Evolutionary conservation across 2,797 vertebrate genomes (phyloP).

Genomic region (Pipistrellus nathusii): DNA sequence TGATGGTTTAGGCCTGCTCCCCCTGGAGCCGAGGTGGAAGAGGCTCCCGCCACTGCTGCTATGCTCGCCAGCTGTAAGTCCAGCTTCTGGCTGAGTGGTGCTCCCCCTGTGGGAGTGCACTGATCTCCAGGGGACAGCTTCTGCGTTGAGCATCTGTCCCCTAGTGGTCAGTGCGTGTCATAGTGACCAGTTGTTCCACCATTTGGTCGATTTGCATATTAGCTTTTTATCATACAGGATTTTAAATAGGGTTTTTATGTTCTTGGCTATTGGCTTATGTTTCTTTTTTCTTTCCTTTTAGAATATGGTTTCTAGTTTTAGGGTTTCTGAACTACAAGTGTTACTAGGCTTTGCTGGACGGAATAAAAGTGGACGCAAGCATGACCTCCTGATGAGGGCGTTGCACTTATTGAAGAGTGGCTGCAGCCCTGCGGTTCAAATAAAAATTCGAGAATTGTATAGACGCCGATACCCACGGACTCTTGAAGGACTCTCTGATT

Average conservation of each 20-base stretch:
- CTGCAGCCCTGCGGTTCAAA: slow-evolving; percentile 93
- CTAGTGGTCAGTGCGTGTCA: too few species aligned
- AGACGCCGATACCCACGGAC: slow-evolving; percentile 90
- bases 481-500: slow-evolving; percentile 89
- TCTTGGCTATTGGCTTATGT: slow-evolving; percentile 60
- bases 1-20: too few species aligned
- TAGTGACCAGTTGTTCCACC: too few species aligned
- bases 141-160: too few species aligned
- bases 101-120: too few species aligned
- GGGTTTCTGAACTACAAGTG: slow-evolving; percentile 94
- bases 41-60: too few species aligned
- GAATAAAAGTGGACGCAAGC: slow-evolving; percentile 93
- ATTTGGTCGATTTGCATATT: too few species aligned
- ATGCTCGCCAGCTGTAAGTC: too few species aligned
- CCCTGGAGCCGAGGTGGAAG: too few species aligned
- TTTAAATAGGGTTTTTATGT: slow-evolving; percentile 46
- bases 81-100: too few species aligned
- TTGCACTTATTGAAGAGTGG: slow-evolving; percentile 92
- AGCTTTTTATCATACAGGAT: not conserved
- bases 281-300: slow-evolving; percentile 80
- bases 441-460: slow-evolving; percentile 92
- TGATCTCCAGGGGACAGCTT: too few species aligned
- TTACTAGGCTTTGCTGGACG: slow-evolving; percentile 93
- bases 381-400: slow-evolving; percentile 93
- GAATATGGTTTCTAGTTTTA: slow-evolving; percentile 95